Evolutionary conservation across 2,113 vertebrate species (phyloP).

Genomic region (Cyanocitta stelleri): DNA sequence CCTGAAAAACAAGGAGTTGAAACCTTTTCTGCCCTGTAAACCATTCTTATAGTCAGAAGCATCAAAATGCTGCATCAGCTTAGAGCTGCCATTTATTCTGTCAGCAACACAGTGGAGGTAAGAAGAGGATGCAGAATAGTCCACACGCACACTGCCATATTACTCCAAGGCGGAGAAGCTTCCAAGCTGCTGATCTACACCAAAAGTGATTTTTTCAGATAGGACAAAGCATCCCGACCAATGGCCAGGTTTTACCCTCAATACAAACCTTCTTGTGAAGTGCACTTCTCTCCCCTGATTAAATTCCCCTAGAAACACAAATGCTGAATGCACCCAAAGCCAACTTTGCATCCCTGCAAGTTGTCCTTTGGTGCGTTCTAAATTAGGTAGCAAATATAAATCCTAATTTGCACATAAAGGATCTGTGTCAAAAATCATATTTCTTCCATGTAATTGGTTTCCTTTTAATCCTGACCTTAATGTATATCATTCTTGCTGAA

Average conservation of each 20-base stretch:
- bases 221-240: neutral
- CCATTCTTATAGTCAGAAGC: neutral
- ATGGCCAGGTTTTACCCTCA: neutral
- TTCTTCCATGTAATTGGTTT: slow-evolving; percentile 69
- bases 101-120: neutral
- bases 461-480: slow-evolving; percentile 66
- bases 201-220: neutral
- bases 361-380: slow-evolving; percentile 59
- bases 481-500: slow-evolving; percentile 63
- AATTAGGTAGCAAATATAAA: slow-evolving; percentile 59
- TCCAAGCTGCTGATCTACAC: neutral
- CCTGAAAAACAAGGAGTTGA: neutral
- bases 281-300: neutral
- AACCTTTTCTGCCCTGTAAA: neutral
- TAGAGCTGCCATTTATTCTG: neutral
- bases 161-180: neutral
- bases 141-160: rapidly evolving
- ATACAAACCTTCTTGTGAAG: neutral
- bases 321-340: slow-evolving; percentile 17
- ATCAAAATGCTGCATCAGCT: neutral
- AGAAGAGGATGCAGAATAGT: neutral
- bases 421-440: slow-evolving; percentile 65
- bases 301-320: neutral
- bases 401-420: slow-evolving; percentile 57
- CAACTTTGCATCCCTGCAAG: slow-evolving; percentile 7